These are phyloP conservation scores for Candoia aspera DNA, from an alignment of 2,113 vertebrate genomes.

Conservation along the genomic window DNA sequence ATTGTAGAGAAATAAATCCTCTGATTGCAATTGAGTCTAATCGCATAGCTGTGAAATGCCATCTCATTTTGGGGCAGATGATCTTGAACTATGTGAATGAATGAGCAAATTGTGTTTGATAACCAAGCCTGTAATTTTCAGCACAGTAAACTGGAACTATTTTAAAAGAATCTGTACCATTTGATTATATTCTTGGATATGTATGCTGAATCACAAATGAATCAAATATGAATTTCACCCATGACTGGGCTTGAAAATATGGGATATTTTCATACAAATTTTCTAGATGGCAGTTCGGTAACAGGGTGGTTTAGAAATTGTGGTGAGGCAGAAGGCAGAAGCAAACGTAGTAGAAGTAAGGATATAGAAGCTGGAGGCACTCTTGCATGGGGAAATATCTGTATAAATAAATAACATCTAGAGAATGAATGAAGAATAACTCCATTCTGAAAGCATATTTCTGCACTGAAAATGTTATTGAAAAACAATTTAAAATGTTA, in stretches of 20 bases:
- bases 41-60: neutral
- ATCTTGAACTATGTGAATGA: neutral
- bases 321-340: neutral
- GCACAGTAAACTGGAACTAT: neutral
- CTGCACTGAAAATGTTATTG: neutral
- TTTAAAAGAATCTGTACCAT: neutral
- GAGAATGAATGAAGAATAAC: neutral
- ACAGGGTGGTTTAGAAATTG: neutral
- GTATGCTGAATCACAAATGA: neutral
- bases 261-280: neutral
- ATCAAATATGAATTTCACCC: neutral
- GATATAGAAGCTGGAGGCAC: neutral
- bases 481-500: neutral
- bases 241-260: neutral
- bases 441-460: neutral
- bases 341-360: neutral
- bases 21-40: neutral
- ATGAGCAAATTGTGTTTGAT: neutral
- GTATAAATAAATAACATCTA: neutral
- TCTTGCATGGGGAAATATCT: neutral
- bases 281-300: neutral
- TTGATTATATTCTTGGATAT: neutral
- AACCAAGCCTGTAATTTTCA: neutral
- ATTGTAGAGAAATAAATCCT: neutral
- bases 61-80: conserved; percentile 1